These are phyloP conservation scores for Eledone cirrhosa DNA, from an alignment of 2,888 invertebrate genomes.

Conservation along the genomic window DNA sequence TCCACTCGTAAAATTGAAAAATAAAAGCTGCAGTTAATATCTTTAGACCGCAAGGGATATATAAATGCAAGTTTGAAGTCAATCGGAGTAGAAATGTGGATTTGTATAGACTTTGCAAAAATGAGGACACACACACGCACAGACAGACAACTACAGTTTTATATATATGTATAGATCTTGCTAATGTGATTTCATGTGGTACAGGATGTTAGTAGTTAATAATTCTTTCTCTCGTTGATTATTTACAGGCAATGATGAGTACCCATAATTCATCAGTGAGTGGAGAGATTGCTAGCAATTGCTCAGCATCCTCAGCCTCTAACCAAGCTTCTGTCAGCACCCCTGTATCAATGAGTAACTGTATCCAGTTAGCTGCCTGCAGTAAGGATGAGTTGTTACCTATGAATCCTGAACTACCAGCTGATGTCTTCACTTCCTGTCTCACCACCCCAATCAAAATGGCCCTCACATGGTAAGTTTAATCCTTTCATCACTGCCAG, in stretches of 20 bases:
- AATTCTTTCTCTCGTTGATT: neutral
- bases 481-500: neutral
- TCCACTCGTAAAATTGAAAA: too few species aligned
- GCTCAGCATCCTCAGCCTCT: neutral
- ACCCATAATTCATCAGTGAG: neutral
- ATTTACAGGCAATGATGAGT: constrained; percentile 8
- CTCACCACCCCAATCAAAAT: constrained; percentile 98
- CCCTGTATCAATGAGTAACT: constrained; percentile 76
- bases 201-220: too few species aligned
- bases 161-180: too few species aligned
- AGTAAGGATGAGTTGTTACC: constrained; percentile 91
- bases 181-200: too few species aligned
- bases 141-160: too few species aligned
- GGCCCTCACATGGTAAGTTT: constrained; percentile 83
- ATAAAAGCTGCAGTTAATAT: too few species aligned
- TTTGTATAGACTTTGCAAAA: too few species aligned
- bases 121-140: too few species aligned
- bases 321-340: constrained; percentile 29
- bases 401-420: constrained; percentile 96
- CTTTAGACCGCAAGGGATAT: too few species aligned
- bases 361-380: constrained; percentile 97
- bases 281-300: neutral
- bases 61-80: too few species aligned
- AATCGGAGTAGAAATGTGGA: too few species aligned
- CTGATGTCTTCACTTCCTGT: constrained; percentile 96